Conservation (phyloP, 2,888 invertebrate genomes). For the Druceiella hillmani region DNA sequence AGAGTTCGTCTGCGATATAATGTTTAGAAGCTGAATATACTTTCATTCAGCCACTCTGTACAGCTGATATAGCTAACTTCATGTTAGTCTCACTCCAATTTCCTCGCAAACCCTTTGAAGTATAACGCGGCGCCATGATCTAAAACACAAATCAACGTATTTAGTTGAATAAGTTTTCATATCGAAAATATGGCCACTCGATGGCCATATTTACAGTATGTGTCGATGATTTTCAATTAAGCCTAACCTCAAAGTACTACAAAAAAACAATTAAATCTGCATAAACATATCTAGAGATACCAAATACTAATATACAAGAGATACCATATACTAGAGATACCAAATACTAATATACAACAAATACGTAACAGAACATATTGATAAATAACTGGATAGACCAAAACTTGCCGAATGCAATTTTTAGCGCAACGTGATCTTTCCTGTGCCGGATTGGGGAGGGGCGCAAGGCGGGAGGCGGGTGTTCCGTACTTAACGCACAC, state of each 20-base stretch:
- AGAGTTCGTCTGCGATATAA: too few relatives aligned
- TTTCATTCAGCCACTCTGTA: too few relatives aligned
- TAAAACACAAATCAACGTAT: slow-evolving; percentile 5
- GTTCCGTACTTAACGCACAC: too few relatives aligned
- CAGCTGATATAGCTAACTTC: too few relatives aligned
- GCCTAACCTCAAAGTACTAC: slow-evolving; percentile 11
- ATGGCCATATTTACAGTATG: slow-evolving; percentile 4
- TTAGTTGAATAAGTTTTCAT: slow-evolving; percentile 1
- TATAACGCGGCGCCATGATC: slow-evolving; percentile 3
- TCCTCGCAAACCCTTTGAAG: too few relatives aligned
- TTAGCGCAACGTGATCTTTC: slow-evolving; percentile 5
- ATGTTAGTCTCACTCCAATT: too few relatives aligned
- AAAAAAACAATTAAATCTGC: slow-evolving; percentile 8
- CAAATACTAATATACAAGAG: too few relatives aligned
- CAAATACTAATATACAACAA: slow-evolving; percentile 3
- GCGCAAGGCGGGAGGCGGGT: too few relatives aligned
- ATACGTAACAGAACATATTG: slow-evolving; percentile 2
- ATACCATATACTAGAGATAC: slow-evolving; percentile 3
- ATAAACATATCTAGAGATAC: not conserved
- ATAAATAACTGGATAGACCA: not conserved
- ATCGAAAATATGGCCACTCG: slow-evolving; percentile 6
- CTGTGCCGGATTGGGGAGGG: too few relatives aligned
- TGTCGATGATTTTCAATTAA: not conserved
- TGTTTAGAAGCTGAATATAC: too few relatives aligned
- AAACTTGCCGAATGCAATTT: slow-evolving; percentile 1